Evolutionary conservation across 2,113 vertebrate genomes (phyloP), one percentile per base, ranked within the genome.

Genomic region (Galeopterus variegatus): DNA sequence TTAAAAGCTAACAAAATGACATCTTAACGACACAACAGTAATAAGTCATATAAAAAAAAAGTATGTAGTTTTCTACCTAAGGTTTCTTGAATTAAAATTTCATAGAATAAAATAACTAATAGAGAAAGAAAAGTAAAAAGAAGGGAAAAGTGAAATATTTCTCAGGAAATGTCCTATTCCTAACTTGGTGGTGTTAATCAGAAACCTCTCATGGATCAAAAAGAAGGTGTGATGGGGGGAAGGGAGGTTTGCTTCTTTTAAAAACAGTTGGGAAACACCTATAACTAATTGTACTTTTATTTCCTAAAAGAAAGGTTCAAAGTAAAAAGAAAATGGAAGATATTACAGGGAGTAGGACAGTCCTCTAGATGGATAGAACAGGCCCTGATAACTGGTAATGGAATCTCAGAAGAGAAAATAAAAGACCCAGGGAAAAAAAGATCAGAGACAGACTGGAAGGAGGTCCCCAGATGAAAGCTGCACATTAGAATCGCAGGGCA

Each of bases 291-390:
- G 4, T 14, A 81, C 6, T 7, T 93, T 85, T 86, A 85, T 80
- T 88, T 94, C 60, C 88, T 94, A 64, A 95, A 79, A 36, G 45
- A 75, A 92, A 94, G 31, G 5, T 86, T 92, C 45, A 79, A 88
- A 75, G 33, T 36, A 36, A 62, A 94, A 94, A 48, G 41, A 58
- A 96, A 91, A 87, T 15, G 50, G 83, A 80, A 84, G 87, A 24
- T 95, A 58, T 54, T 95, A 94, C 54, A 54, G 19, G 65, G 69
- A 88, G n/a, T n/a, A 80, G 28, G 17, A 75, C 7, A 26, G 54
- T 79, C 48, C 4, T 52, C 67, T 56, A 60, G 4, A 87, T 65
- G 24, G 36, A 58, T 1, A 81, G 54, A 82, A 76, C 3, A 81
- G 31, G 54, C 18, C 48, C 84, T 50, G 31, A 85, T 33, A 69